These are phyloP conservation scores for Drosophila lutescens DNA, from an alignment of 2,888 invertebrate species.

Conservation along the genomic window DNA sequence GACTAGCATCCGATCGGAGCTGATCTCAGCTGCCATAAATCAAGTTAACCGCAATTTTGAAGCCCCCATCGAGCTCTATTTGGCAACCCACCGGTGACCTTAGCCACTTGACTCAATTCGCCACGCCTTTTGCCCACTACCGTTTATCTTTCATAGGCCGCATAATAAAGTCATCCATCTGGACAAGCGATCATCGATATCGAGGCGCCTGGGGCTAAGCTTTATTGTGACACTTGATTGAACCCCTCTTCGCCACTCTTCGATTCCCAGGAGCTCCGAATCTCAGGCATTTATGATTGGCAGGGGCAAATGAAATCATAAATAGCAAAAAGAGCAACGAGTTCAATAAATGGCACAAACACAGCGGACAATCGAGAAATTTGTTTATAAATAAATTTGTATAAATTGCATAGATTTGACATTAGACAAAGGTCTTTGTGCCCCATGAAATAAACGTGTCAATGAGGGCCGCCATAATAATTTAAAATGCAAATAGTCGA, in stretches of 20 bases:
- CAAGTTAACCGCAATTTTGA: slow-evolving; percentile 23
- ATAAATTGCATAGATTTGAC: slow-evolving; percentile 45
- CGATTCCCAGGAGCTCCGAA: slow-evolving; percentile 28
- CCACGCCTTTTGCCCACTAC: slow-evolving; percentile 52
- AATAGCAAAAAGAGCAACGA: slow-evolving; percentile 47
- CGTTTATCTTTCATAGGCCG: slow-evolving; percentile 10
- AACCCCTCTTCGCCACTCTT: slow-evolving; percentile 18
- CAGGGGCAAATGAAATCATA: slow-evolving; percentile 63
- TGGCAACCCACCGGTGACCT: slow-evolving; percentile 42
- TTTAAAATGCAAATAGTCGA: slow-evolving; percentile 75
- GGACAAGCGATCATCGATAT: slow-evolving; percentile 23
- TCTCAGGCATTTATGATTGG: slow-evolving; percentile 58
- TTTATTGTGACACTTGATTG: slow-evolving; percentile 60
- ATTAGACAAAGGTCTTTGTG: slow-evolving; percentile 68
- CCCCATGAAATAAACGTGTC: slow-evolving; percentile 72
- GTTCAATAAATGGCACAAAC: slow-evolving; percentile 47
- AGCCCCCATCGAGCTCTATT: slow-evolving; percentile 10
- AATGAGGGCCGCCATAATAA: slow-evolving; percentile 70
- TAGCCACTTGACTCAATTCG: slow-evolving; percentile 20
- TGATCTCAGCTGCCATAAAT: slow-evolving; percentile 19
- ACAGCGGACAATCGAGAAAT: slow-evolving; percentile 66
- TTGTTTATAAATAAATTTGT: slow-evolving; percentile 52
- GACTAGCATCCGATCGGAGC: slow-evolving; percentile 28
- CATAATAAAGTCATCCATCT: slow-evolving; percentile 54
- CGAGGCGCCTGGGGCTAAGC: slow-evolving; percentile 19